Evolutionary conservation across 2,888 invertebrate species (phyloP).

Genomic region (Lysandra coridon): DNA sequence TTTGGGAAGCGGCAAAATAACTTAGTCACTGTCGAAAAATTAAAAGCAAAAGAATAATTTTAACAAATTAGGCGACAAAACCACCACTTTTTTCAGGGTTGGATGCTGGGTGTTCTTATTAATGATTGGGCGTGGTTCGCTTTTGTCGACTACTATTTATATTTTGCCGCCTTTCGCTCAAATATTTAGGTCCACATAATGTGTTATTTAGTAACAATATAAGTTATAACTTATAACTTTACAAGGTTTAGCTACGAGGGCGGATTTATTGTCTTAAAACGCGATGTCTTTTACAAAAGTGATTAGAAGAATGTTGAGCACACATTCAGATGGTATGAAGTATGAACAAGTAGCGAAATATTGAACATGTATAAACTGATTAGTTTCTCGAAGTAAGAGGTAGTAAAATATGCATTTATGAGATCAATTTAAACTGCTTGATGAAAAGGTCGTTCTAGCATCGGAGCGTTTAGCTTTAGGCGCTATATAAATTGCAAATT

Average conservation of each 20-base stretch:
- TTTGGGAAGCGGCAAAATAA: conserved; percentile 63
- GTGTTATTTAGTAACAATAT: conserved; percentile 9
- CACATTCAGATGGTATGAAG: not conserved
- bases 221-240: not conserved
- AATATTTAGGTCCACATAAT: conserved; percentile 19
- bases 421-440: not conserved
- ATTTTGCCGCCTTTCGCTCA: conserved; percentile 20
- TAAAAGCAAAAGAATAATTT: conserved; percentile 57
- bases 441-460: not conserved
- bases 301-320: not conserved
- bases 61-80: conserved; percentile 77
- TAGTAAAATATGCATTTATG: not conserved
- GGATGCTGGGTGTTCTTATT: conserved; percentile 55
- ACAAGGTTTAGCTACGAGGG: not conserved
- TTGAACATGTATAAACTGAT: not conserved
- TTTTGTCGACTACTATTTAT: conserved; percentile 20
- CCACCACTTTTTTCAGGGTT: conserved; percentile 61
- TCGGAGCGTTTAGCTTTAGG: not conserved
- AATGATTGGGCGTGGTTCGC: conserved; percentile 51
- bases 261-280: not conserved
- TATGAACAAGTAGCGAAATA: not conserved
- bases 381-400: not conserved
- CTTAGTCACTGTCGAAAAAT: conserved; percentile 69
- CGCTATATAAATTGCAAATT: not conserved
- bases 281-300: not conserved